Conservation (phyloP, 2,113 vertebrate species). For the Scophthalmus maximus region DNA sequence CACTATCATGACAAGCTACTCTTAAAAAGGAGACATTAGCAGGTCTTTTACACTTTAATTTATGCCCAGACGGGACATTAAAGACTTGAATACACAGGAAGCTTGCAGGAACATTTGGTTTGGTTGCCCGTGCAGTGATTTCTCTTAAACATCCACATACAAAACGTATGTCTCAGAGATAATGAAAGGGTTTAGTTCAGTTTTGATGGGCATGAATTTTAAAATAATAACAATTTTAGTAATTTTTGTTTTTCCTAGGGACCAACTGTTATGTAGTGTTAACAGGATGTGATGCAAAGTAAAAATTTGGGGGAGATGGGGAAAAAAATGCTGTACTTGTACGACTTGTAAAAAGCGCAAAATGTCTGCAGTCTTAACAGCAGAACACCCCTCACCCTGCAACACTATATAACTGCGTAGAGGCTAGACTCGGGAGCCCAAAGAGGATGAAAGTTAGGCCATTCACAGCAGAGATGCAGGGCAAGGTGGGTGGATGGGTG, state of each 20-base stretch:
- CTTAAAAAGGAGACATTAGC: neutral
- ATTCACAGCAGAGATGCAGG: conserved; percentile 77
- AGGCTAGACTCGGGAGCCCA: conserved; percentile 84
- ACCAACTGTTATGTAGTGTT: neutral
- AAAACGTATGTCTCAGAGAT: neutral
- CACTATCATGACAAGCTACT: neutral
- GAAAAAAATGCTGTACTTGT: neutral
- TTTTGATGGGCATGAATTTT: conserved; percentile 1
- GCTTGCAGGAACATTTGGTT: neutral
- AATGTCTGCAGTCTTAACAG: neutral
- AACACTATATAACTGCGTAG: conserved; percentile 65
- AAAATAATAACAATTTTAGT: neutral
- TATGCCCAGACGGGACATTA: neutral
- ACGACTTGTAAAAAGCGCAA: neutral
- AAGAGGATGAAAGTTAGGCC: conserved; percentile 78
- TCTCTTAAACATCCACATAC: too few relatives aligned
- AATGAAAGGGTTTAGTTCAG: neutral
- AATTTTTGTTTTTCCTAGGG: neutral
- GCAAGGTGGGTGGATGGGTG: conserved; percentile 73
- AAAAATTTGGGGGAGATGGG: neutral
- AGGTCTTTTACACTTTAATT: neutral
- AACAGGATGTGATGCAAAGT: neutral
- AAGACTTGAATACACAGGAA: neutral
- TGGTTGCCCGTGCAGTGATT: neutral
- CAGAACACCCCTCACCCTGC: conserved; percentile 55